Evolutionary conservation across 2,113 vertebrate genomes (phyloP), one percentile per base, ranked within the genome.

Genomic region (Catharus minimus): DNA sequence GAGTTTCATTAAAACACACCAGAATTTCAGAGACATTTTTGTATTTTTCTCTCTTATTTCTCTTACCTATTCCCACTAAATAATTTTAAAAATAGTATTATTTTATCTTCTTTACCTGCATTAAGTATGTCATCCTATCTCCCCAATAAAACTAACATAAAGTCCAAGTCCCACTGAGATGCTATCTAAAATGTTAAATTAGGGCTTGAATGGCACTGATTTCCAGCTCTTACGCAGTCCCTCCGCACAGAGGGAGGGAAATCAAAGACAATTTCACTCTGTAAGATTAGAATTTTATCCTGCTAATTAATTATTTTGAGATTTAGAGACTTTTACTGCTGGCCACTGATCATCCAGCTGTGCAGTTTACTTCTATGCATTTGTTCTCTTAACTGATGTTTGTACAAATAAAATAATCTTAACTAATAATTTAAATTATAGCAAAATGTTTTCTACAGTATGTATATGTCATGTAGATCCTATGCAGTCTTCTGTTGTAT

Each of bases 251-350:
- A 90, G 11, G 64, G 43, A 86, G 43, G 28, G 75, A 41, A 91
- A 92, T n/a, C 11, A 39, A 39, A 81, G n/a, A 81, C 6, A 73
- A 73, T 69, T 93, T 94, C 86, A 72, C 39, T 69, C 57, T 60
- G 41, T 75, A 61, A 92, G 30, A 28, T 85, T 75, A 82, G 76
- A 76, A 23, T 69, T 95, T 86, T 83, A 64, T 82, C 61, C 85
- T 72, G 18, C 24, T 94, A 89, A 90, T 87, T 91, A 87, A 85
- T 92, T 87, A 88, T 72, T 79, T 91, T 30, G 32, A 86, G 53
- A 90, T 85, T 95, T 95, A 79, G 36, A 93, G 60, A 71, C 17
- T 85, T 67, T 32, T 81, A 60, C 36, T 88, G 28, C 55, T 91
- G 60, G 26, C 43, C 15, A 72, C 46, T 62, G 62, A 78, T 85